Conservation (phyloP, 2,888 invertebrate genomes). For the Leucoptera coffeella region DNA sequence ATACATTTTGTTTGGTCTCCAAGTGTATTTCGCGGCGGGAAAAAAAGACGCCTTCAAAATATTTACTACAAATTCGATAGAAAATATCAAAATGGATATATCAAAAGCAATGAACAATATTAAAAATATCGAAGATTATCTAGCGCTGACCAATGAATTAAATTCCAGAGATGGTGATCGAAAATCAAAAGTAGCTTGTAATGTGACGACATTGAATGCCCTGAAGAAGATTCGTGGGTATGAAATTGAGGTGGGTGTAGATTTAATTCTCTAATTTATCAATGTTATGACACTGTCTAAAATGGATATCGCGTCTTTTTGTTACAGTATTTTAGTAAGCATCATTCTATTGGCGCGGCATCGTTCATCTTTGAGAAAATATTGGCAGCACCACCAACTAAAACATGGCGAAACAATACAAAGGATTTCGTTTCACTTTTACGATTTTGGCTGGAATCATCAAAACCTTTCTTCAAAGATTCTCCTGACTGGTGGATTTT, state of each 20-base stretch:
- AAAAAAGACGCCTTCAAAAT: no score
- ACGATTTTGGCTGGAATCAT: conserved; percentile 25
- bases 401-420: conserved; percentile 21
- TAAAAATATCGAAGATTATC: conserved; percentile 18
- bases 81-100: conserved; percentile 23
- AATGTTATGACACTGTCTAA: no score
- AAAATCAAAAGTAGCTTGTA: conserved; percentile 19
- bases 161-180: conserved; percentile 10
- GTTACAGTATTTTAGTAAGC: conserved; percentile 29
- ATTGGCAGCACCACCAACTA: conserved; percentile 17
- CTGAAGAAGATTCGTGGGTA: conserved; percentile 22
- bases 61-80: no score
- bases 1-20: no score
- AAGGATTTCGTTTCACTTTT: conserved; percentile 19
- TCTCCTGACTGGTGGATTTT: conserved; percentile 27
- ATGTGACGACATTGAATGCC: conserved; percentile 19
- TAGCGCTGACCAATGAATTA: conserved; percentile 15
- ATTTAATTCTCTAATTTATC: no score
- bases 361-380: conserved; percentile 18
- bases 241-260: conserved; percentile 30
- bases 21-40: no score
- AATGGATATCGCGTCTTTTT: conserved; percentile 1
- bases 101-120: conserved; percentile 15
- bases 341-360: conserved; percentile 21
- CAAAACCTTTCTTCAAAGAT: conserved; percentile 19